A percentile compares a stretch with the other conserved stretches of the same genome.
Conservation (phyloP, 1,140 invertebrate genomes). For the Delia radicum region DNA sequence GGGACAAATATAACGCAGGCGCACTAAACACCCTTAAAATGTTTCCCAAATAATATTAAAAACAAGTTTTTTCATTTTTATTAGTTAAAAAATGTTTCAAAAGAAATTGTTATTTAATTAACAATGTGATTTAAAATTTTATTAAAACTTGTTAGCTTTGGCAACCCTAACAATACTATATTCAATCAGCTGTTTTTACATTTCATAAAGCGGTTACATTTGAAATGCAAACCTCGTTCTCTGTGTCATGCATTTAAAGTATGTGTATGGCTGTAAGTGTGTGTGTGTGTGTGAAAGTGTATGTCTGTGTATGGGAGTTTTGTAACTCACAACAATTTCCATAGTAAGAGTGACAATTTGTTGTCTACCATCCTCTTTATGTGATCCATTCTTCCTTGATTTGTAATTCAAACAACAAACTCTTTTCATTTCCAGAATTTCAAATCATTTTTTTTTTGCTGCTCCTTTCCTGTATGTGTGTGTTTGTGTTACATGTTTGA, state of each 20-base stretch:
- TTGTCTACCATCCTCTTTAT: background rate
- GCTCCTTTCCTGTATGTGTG: background rate
- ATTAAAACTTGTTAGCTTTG: background rate
- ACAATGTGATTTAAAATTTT: background rate
- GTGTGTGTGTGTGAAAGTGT: background rate
- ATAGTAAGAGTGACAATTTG: conserved; percentile 19
- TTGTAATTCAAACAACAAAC: conserved; percentile 19
- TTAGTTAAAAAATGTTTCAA: background rate
- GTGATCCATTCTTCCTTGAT: conserved; percentile 12
- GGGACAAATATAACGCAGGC: background rate
- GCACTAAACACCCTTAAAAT: background rate
- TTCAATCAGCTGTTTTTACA: conserved; percentile 7
- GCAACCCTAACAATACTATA: background rate
- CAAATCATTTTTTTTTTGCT: conserved; percentile 14
- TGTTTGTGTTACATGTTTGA: background rate
- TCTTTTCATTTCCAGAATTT: conserved; percentile 18
- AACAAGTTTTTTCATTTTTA: no score
- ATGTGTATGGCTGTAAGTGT: background rate
- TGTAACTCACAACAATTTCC: conserved; percentile 10
- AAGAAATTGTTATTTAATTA: background rate
- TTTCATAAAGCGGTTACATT: conserved; percentile 9
- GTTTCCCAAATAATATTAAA: no score
- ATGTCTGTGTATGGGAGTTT: background rate
- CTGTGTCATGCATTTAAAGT: background rate
- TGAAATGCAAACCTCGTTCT: conserved; percentile 14